phyloP scores from a whole-genome alignment of 2,888 invertebrate genomes.

The Galerucella pusilla region DNA sequence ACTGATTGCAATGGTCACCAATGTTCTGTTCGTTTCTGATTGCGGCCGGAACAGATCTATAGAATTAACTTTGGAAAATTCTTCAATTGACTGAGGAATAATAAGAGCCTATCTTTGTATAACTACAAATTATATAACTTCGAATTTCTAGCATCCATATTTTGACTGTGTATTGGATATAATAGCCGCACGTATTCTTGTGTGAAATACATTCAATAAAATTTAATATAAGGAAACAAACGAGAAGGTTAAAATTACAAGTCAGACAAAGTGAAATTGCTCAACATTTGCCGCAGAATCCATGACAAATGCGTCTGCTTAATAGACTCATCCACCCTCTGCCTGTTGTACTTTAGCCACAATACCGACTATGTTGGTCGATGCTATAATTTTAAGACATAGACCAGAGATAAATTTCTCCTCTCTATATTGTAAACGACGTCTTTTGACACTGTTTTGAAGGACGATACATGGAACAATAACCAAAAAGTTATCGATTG shows the following conservation, averaged over 20 bases:
- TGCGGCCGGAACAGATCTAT: too few species aligned
- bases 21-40: too few species aligned
- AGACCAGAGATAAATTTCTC: background rate
- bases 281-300: constrained; percentile 39
- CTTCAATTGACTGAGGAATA: background rate
- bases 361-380: constrained; percentile 38
- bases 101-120: background rate
- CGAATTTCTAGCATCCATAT: background rate
- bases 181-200: constrained; percentile 39
- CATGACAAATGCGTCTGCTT: constrained; percentile 46
- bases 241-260: constrained; percentile 45
- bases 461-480: too few species aligned
- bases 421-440: too few species aligned
- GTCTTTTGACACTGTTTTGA: too few species aligned
- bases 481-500: too few species aligned
- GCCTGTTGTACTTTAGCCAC: constrained; percentile 24
- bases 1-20: too few species aligned
- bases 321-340: constrained; percentile 45
- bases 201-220: constrained; percentile 38
- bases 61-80: too few species aligned
- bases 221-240: constrained; percentile 46
- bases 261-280: constrained; percentile 44
- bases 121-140: background rate
- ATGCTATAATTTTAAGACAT: constrained; percentile 36
- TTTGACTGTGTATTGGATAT: constrained; percentile 23